Percentiles rank a stretch among this genome's conserved stretches.
Conservation (phyloP, 2,888 invertebrate genomes). For the Melinaea menophilus region DNA sequence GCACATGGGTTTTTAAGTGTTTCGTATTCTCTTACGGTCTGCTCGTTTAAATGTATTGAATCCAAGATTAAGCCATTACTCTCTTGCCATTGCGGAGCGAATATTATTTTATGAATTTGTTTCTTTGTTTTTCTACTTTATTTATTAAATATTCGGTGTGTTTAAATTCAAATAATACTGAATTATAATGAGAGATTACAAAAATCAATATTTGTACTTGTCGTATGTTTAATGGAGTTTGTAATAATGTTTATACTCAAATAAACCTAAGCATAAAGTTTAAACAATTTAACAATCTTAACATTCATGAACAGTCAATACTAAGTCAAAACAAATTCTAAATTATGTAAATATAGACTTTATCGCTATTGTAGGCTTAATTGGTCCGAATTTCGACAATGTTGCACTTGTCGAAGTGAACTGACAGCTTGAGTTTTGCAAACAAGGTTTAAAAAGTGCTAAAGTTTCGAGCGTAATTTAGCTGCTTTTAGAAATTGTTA, state of each 20-base stretch:
- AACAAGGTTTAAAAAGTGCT: constrained; percentile 31
- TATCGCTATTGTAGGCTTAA: constrained; percentile 28
- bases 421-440: constrained; percentile 31
- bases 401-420: constrained; percentile 30
- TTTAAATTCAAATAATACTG: too few relatives aligned
- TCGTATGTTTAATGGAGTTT: too few relatives aligned
- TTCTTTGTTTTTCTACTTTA: neutral
- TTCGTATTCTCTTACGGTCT: constrained; percentile 47
- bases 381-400: constrained; percentile 29
- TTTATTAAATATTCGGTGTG: neutral
- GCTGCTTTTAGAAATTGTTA: constrained; percentile 30
- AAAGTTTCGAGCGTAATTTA: constrained; percentile 31
- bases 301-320: constrained; percentile 17
- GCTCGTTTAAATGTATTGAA: constrained; percentile 37
- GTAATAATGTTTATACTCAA: too few relatives aligned
- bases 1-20: constrained; percentile 51
- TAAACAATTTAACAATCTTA: constrained; percentile 3
- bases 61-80: constrained; percentile 38
- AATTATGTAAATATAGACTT: constrained; percentile 20
- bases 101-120: neutral
- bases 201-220: too few relatives aligned
- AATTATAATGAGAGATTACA: too few relatives aligned
- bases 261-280: neutral
- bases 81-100: neutral
- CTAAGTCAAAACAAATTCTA: constrained; percentile 16